Evolutionary conservation across 2,888 invertebrate species (phyloP), one percentile per base, ranked within the genome.

Genomic region (Chymomyza caudatula): DNA sequence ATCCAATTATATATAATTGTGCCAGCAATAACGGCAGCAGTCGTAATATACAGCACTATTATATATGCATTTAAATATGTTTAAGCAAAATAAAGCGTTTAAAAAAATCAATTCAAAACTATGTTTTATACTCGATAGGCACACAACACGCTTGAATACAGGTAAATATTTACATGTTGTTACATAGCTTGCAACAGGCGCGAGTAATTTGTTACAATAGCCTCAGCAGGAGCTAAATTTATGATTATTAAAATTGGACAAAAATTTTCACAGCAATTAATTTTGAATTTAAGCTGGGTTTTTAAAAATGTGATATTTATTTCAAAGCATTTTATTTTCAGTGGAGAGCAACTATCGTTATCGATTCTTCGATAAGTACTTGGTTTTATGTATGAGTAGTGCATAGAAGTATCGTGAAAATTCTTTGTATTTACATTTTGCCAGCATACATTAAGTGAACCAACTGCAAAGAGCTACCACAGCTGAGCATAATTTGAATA

Each of bases 361-460:
- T 37, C 29, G 11, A 2, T 37, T 11, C 11, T 11, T 4, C 29
- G 29, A 37, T 37, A 37, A 11, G 29, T 37, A 37, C 11, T 37
- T 37, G 29, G 11, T 37, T 37, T 37, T 11, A 11, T 11, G 29
- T 37, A 37, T 11, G 11, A 56, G 13, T 62, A 54, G 11, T 56
- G 44, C 23, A 67, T 19, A 47, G 47, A 58, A 54, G 29, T 52
- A 66, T 73, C 63, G 65, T 65, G 65, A 74, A 74, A 84, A 70
- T 81, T 78, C 73, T 67, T 81, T 73, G 82, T 78, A 78, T 84
- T 78, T 84, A 78, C 78, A 63, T 78, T 78, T 78, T 78, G 53
- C 53, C 43, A 60, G 59, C 62, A 65, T 56, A 59, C 20, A 60
- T 69, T 60, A 73, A 57, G 51, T 59, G 54, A 63, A 56, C 17